Evolutionary conservation across 2,113 vertebrate species (phyloP), one percentile per base, ranked within the genome.

Genomic region (Gymnogyps californianus): DNA sequence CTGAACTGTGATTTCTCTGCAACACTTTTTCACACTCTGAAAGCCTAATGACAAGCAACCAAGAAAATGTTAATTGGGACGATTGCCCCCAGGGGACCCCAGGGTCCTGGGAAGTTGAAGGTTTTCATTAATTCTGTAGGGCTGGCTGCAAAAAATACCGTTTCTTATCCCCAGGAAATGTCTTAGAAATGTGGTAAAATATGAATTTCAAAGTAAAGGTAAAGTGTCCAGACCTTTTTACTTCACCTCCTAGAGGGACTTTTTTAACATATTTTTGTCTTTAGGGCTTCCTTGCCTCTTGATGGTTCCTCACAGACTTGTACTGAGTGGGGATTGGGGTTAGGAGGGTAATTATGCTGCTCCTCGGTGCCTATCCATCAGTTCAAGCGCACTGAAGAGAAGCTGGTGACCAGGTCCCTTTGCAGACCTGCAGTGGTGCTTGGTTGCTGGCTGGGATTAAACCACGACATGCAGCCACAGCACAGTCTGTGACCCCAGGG

Each of bases 31-130:
- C 93, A 96, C 82, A 95, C 93, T 96, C 89, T 95, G 89, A 96
- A 94, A 93, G 94, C 55, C 89, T 97, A 96, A 97, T 93, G 97
- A 95, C 91, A 90, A 83, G 89, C 87, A 91, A 96, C 94, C 96
- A 96, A 93, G 95, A 95, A 93, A 81, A 93, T 90, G 89, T 96
- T 97, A 97, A 97, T 96, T 96, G 97, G 95, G 91, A 91, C 47
- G 0, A 94, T 77, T 90, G 70, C 54, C 69, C 91, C 38, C 21
- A 64, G 78, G 95, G 51, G 87, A 90, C 34, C 25, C 38, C 8
- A n/a, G 87, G 87, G 75, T 91, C 91, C 89, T 91, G 91, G 40
- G 78, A 96, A 94, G 78, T 81, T 94, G 89, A 95, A 93, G 51
- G 46, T 85, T 97, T 97, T 91, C 71, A 78, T 96, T 95, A 93